Evolutionary conservation across 1,140 invertebrate genomes (phyloP), one percentile per base, ranked within the genome.

Genomic region (Gonatopus flavifemur): DNA sequence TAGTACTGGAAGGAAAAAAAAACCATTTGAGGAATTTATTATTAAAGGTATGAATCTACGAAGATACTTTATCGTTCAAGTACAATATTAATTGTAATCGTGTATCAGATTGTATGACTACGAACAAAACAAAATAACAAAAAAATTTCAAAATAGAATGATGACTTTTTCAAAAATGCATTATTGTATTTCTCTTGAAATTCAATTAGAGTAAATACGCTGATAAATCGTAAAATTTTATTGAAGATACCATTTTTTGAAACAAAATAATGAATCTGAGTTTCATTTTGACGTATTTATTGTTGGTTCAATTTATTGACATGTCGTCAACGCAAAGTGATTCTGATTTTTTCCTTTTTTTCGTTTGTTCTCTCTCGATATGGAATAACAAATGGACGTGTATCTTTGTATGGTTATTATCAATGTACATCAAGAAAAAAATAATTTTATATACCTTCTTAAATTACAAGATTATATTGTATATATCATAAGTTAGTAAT

Each of bases 381-480:
- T n/a, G 9, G 12, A 19, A 12, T 13, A 48, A 8, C 16, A 37
- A 38, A 12, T 52, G 19, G 28, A 41, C 21, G 30, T 45, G 20
- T 31, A 55, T 22, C 24, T 42, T 25, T 55, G 52, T 24, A 50
- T 41, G 36, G 50, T 51, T 41, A 52, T 36, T 44, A 49, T 40
- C 25, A 36, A 47, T 52, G 31, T 52, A 50, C 37, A 44, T 55
- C 22, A 20, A 13, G n/a, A 49, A 49, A 49, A 52, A 32, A 45
- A 52, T 55, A 52, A 55, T 55, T 55, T 52, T 55, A 36, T 55
- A 47, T 52, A 52, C 42, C 40, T 57, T 57, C 51, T 13, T 54
- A 54, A 57, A 49, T 52, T 40, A 42, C 54, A 57, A 24, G 30
- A 39, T 41, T 52, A 49, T 53, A 57, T 49, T 40, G 24, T 54